Evolutionary conservation across 2,888 invertebrate genomes (phyloP).

Genomic region (Aethes cnicana): DNA sequence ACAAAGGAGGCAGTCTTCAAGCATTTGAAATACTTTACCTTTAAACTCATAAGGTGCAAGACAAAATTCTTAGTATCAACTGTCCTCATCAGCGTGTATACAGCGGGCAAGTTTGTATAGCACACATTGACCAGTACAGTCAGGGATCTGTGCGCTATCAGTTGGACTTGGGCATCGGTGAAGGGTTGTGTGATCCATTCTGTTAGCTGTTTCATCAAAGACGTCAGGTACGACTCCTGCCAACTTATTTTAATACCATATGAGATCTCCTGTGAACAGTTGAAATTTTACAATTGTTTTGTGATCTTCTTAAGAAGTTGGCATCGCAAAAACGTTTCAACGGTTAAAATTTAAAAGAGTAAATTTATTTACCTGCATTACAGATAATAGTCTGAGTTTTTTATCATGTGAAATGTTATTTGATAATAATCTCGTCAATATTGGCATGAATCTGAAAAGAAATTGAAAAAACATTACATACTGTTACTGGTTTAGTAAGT

Average conservation of each 20-base stretch:
- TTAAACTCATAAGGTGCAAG: slow-evolving; percentile 82
- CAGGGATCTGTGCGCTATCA: slow-evolving; percentile 79
- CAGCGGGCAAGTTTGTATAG: slow-evolving; percentile 88
- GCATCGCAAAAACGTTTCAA: too few relatives aligned
- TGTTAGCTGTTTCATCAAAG: slow-evolving; percentile 85
- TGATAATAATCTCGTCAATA: slow-evolving; percentile 83
- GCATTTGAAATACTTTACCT: too few relatives aligned
- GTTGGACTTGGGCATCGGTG: slow-evolving; percentile 61
- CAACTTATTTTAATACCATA: slow-evolving; percentile 90
- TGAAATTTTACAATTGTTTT: slow-evolving; percentile 4
- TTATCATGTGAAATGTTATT: slow-evolving; percentile 84
- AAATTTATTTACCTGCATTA: slow-evolving; percentile 81
- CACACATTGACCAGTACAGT: slow-evolving; percentile 90
- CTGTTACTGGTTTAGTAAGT: too few relatives aligned
- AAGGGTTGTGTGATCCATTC: slow-evolving; percentile 83
- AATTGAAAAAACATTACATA: background rate
- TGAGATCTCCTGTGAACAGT: slow-evolving; percentile 84
- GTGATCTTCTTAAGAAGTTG: background rate
- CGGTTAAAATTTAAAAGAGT: too few relatives aligned
- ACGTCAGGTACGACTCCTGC: slow-evolving; percentile 89
- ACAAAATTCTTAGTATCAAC: slow-evolving; percentile 87
- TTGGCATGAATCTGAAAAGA: slow-evolving; percentile 83
- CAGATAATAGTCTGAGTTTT: slow-evolving; percentile 82
- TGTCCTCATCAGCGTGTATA: slow-evolving; percentile 87
- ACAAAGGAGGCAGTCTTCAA: too few relatives aligned